These are phyloP conservation scores for Diploptera punctata DNA, from an alignment of 2,888 invertebrate genomes.

Conservation along the genomic window DNA sequence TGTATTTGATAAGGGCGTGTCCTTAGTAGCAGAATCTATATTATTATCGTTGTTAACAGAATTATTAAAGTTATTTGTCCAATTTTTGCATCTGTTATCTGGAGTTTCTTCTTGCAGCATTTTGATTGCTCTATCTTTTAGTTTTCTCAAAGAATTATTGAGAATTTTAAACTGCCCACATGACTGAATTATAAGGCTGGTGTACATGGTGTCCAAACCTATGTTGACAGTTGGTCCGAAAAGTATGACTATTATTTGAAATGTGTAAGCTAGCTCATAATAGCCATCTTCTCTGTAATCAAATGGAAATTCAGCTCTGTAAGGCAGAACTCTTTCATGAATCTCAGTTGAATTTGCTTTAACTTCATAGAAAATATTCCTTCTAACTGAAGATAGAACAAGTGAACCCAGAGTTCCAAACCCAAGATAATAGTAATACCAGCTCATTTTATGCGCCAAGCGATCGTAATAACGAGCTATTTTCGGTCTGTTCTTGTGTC, in stretches of 20 bases:
- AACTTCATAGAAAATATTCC: background rate
- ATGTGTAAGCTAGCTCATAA: background rate
- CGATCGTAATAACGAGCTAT: background rate
- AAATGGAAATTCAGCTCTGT: background rate
- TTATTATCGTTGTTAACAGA: too few species aligned
- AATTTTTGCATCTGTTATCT: background rate
- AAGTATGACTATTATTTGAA: slow-evolving; percentile 8
- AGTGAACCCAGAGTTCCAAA: background rate
- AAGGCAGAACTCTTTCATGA: background rate
- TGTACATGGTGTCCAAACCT: slow-evolving; percentile 20
- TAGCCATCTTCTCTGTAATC: background rate
- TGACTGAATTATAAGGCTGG: slow-evolving; percentile 2
- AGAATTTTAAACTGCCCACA: slow-evolving; percentile 16
- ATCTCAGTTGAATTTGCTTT: background rate
- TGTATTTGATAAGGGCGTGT: too few species aligned
- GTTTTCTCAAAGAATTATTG: background rate
- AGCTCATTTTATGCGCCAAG: background rate
- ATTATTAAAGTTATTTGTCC: background rate
- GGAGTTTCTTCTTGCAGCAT: background rate
- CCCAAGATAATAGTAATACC: slow-evolving; percentile 17
- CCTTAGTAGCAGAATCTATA: too few species aligned
- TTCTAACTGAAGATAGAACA: background rate
- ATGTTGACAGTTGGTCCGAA: slow-evolving; percentile 29
- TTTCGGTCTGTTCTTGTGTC: background rate
- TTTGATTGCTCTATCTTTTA: background rate